Percentiles rank a stretch among this genome's conserved stretches.
phyloP scores from a whole-genome alignment of 2,113 vertebrate genomes.

The Agapornis roseicollis region DNA sequence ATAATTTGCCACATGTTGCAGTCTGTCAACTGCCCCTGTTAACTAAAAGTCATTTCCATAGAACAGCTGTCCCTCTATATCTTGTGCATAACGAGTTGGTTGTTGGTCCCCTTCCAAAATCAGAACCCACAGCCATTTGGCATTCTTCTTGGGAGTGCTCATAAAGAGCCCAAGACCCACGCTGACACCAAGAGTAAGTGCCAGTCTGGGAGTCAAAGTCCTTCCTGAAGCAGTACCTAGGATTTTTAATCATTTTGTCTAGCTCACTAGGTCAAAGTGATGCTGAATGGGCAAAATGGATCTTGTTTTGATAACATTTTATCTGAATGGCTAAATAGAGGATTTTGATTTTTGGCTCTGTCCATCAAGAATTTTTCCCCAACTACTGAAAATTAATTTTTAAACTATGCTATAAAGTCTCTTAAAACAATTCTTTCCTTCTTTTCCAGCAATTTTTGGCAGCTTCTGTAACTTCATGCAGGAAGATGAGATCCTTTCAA shows the following conservation, averaged over 20 bases:
- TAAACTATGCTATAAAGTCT: not conserved
- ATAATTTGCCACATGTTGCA: constrained; percentile 60
- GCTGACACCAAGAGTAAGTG: not conserved
- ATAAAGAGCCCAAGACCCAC: not conserved
- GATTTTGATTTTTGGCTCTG: not conserved
- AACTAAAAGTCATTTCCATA: constrained; percentile 13
- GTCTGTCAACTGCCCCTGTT: constrained; percentile 18
- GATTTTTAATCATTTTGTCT: not conserved
- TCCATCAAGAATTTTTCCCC: not conserved
- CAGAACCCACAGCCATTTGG: not conserved
- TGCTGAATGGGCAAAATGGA: not conserved
- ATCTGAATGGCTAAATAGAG: not conserved
- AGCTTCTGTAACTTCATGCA: not conserved
- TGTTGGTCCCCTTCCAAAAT: not conserved
- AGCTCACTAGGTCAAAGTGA: not conserved
- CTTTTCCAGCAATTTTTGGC: not conserved
- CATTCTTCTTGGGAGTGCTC: not conserved
- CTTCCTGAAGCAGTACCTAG: not conserved
- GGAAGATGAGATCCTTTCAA: not conserved
- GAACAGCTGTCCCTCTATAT: constrained; percentile 26
- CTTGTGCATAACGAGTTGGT: not conserved
- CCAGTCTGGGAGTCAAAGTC: not conserved
- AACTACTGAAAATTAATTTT: not conserved
- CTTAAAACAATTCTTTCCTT: not conserved
- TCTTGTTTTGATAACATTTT: not conserved